Conservation (phyloP, 2,888 invertebrate species). For the Nysson spinosus region DNA sequence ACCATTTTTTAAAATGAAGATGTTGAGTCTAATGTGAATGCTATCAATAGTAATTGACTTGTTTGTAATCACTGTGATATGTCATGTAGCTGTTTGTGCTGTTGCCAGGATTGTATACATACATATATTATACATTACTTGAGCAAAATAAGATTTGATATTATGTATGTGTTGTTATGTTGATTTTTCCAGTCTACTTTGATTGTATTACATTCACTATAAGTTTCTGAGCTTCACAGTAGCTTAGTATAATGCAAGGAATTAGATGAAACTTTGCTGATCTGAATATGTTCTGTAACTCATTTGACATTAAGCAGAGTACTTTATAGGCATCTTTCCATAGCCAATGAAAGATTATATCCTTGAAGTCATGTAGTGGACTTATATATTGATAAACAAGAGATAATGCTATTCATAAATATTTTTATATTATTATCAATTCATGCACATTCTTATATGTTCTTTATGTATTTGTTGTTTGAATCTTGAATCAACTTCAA, state of each 20-base stretch:
- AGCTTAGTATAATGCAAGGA: too few relatives aligned
- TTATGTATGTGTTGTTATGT: neutral
- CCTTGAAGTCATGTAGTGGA: neutral
- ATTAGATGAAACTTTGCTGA: neutral
- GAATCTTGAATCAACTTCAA: too few relatives aligned
- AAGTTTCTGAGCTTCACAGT: slow-evolving; percentile 4
- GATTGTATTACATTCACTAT: neutral
- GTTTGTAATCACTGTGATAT: slow-evolving; percentile 18
- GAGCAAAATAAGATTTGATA: slow-evolving; percentile 8
- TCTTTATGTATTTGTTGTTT: too few relatives aligned
- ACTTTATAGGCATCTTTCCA: neutral
- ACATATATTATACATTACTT: slow-evolving; percentile 14
- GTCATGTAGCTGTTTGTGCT: slow-evolving; percentile 18
- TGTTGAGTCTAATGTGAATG: neutral
- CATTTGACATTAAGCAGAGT: neutral
- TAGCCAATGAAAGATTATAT: neutral
- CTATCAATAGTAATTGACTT: slow-evolving; percentile 40
- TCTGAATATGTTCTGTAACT: neutral
- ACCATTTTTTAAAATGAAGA: neutral
- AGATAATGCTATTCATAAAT: too few relatives aligned
- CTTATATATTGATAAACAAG: neutral
- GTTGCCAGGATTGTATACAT: slow-evolving; percentile 9
- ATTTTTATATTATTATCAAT: too few relatives aligned
- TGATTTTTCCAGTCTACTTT: neutral
- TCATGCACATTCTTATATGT: too few relatives aligned